Conservation (phyloP, 1,140 invertebrate genomes). For the Nephila pilipes region DNA sequence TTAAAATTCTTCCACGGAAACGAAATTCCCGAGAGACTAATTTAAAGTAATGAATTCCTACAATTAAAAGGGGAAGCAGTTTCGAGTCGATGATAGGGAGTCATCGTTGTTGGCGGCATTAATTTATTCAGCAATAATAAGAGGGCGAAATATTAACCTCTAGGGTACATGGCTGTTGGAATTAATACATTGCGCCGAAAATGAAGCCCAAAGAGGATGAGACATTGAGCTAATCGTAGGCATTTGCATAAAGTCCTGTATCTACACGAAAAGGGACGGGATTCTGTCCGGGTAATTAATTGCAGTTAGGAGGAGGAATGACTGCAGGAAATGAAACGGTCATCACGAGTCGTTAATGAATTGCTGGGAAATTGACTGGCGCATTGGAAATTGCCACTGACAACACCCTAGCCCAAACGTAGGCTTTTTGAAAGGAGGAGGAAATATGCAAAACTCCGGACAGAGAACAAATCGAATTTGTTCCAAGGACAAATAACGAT, state of each 20-base stretch:
- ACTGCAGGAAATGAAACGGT: conserved; percentile 61
- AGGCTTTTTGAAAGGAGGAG: neutral
- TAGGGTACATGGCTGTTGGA: conserved; percentile 22
- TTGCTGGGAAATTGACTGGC: conserved; percentile 23
- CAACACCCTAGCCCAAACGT: neutral
- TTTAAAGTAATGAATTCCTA: conserved; percentile 61
- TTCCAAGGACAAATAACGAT: too few species aligned
- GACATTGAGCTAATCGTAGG: conserved; percentile 47
- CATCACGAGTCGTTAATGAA: conserved; percentile 56
- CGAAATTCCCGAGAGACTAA: neutral
- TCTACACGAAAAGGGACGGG: conserved; percentile 39
- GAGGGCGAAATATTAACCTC: conserved; percentile 57
- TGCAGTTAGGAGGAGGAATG: conserved; percentile 21
- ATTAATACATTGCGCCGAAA: conserved; percentile 50
- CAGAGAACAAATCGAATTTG: neutral
- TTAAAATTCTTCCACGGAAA: conserved; percentile 6
- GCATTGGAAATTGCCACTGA: conserved; percentile 4
- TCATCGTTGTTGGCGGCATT: conserved; percentile 1
- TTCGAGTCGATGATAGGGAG: neutral
- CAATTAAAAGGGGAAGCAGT: conserved; percentile 45
- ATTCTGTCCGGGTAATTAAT: conserved; percentile 57
- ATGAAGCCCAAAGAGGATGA: neutral
- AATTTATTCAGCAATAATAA: conserved; percentile 65
- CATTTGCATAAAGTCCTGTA: conserved; percentile 62
- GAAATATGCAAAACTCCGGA: neutral